phyloP scores from a whole-genome alignment of 1,140 invertebrate species.

The Drosophila micromelanica region DNA sequence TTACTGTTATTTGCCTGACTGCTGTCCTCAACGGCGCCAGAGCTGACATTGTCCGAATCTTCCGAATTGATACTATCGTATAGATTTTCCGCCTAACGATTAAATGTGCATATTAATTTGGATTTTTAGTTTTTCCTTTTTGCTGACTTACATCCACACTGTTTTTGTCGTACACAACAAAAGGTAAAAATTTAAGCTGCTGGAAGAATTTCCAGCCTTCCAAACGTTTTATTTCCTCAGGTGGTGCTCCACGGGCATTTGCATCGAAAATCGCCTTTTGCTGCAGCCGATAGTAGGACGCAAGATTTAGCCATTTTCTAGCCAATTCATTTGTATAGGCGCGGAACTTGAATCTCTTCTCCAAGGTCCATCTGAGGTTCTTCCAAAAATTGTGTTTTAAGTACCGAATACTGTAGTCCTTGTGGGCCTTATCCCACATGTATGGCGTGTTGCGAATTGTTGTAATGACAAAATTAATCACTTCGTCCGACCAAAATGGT shows the following conservation, averaged over 20 bases:
- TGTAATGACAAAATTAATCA: constrained; percentile 36
- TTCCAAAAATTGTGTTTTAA: constrained; percentile 47
- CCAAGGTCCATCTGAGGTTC: constrained; percentile 38
- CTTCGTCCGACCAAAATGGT: constrained; percentile 42
- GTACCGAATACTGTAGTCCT: constrained; percentile 40
- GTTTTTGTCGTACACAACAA: constrained; percentile 14
- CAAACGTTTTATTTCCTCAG: constrained; percentile 35
- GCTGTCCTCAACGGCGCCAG: constrained; percentile 5
- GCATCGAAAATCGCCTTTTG: constrained; percentile 41
- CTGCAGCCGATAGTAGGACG: constrained; percentile 37
- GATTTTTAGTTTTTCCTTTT: neutral
- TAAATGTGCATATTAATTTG: neutral
- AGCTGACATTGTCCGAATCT: constrained; percentile 22
- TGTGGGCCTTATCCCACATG: constrained; percentile 45
- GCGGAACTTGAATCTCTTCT: constrained; percentile 40
- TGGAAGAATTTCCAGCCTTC: constrained; percentile 45
- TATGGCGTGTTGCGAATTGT: constrained; percentile 41
- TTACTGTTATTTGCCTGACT: neutral
- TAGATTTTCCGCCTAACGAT: constrained; percentile 27
- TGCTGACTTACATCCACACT: constrained; percentile 26
- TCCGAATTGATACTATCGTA: constrained; percentile 35
- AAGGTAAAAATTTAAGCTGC: constrained; percentile 31
- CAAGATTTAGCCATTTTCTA: constrained; percentile 37
- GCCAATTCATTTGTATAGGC: constrained; percentile 40
- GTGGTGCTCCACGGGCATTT: constrained; percentile 33